phyloP scores from a whole-genome alignment of 1,140 invertebrate species.

The Cherax destructor region DNA sequence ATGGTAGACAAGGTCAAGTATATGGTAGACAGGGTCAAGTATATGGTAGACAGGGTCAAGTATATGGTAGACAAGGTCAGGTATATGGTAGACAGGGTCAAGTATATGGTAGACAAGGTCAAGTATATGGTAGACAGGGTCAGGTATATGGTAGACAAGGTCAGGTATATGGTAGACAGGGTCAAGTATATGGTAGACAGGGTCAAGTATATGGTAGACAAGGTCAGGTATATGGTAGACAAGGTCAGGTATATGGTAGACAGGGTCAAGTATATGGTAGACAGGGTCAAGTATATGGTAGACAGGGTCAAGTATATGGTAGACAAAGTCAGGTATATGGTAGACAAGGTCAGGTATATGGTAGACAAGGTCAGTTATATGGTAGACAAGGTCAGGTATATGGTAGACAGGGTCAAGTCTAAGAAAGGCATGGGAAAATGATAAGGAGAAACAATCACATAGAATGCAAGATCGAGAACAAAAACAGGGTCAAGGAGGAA shows the following conservation, averaged over 20 bases:
- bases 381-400: background rate
- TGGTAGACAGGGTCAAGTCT: background rate
- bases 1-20: background rate
- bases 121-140: background rate
- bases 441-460: background rate
- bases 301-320: background rate
- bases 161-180: background rate
- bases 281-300: background rate
- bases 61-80: background rate
- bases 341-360: too few species aligned
- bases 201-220: too few species aligned
- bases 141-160: background rate
- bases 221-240: background rate
- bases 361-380: background rate
- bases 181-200: background rate
- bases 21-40: background rate
- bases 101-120: too few species aligned
- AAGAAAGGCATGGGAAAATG: background rate
- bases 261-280: background rate
- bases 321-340: background rate
- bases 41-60: background rate
- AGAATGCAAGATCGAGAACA: too few species aligned
- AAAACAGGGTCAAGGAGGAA: too few species aligned
- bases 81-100: background rate
- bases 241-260: background rate